Evolutionary conservation across 1,140 invertebrate species (phyloP).

Genomic region (Polypedilum vanderplanki): DNA sequence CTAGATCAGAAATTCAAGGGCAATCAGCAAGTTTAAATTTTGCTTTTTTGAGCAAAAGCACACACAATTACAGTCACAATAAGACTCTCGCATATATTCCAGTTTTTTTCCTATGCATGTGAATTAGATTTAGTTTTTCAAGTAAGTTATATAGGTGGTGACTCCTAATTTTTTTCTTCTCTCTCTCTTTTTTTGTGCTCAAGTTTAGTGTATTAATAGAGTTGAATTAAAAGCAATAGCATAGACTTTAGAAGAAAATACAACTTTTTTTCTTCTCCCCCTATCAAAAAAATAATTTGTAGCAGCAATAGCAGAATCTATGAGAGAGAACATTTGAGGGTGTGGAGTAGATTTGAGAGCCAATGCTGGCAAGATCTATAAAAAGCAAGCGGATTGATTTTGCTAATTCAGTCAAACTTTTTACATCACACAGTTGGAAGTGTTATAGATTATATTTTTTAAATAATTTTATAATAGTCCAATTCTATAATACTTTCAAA

Average conservation of each 20-base stretch:
- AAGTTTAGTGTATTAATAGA: not conserved
- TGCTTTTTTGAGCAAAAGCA: not conserved
- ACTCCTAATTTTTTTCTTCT: not conserved
- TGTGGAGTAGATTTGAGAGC: not conserved
- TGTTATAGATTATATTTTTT: not conserved
- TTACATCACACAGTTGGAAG: conserved; percentile 23
- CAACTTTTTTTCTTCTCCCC: conserved; percentile 17
- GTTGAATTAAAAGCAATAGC: not conserved
- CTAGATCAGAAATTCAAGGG: conserved; percentile 21
- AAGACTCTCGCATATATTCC: conserved; percentile 21
- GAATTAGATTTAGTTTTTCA: not conserved
- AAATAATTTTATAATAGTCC: conserved; percentile 15
- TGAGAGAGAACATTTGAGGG: conserved; percentile 20
- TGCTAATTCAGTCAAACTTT: conserved; percentile 1
- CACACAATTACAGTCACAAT: not conserved
- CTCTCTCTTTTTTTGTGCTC: too few species aligned
- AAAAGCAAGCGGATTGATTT: conserved; percentile 21
- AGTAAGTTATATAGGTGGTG: not conserved
- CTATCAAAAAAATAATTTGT: too few species aligned
- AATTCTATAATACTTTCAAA: not conserved
- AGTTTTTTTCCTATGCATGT: conserved; percentile 6
- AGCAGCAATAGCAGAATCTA: not conserved
- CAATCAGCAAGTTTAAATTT: conserved; percentile 19
- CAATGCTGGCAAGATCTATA: not conserved
- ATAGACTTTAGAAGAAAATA: not conserved